Evolutionary conservation across 2,113 vertebrate species (phyloP).

Genomic region (Puntigrus tetrazona): DNA sequence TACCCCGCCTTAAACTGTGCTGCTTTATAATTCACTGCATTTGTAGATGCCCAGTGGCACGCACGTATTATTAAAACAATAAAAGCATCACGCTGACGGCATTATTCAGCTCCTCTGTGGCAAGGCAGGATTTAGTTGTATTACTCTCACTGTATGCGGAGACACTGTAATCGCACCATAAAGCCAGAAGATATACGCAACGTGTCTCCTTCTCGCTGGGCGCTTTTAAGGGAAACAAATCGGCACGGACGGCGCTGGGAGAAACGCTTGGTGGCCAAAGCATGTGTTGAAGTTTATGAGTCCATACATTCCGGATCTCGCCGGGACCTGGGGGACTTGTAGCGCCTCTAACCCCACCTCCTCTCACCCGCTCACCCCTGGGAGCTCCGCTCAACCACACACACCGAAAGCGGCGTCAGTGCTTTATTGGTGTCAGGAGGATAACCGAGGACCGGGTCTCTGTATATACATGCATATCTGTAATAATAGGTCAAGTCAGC

Average conservation of each 20-base stretch:
- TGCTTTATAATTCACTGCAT: constrained; percentile 51
- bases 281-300: constrained; percentile 54
- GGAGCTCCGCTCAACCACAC: background rate
- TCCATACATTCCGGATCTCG: constrained; percentile 50
- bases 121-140: constrained; percentile 51
- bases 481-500: background rate
- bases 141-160: constrained; percentile 44
- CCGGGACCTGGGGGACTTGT: constrained; percentile 41
- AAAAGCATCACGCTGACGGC: constrained; percentile 52
- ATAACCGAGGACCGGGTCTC: constrained; percentile 11
- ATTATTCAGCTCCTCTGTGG: constrained; percentile 48
- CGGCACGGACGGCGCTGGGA: constrained; percentile 20
- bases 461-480: constrained; percentile 20
- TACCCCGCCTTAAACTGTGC: constrained; percentile 45
- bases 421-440: constrained; percentile 47
- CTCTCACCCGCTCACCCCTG: constrained; percentile 7
- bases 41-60: constrained; percentile 45
- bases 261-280: constrained; percentile 39
- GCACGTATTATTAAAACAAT: constrained; percentile 58
- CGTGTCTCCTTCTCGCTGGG: constrained; percentile 26
- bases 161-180: constrained; percentile 39
- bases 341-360: constrained; percentile 21
- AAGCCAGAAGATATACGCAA: constrained; percentile 48
- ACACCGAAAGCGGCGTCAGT: constrained; percentile 10
- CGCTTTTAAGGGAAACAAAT: constrained; percentile 34